phyloP scores from a whole-genome alignment of 2,113 vertebrate species.

The Oryzias javanicus region DNA sequence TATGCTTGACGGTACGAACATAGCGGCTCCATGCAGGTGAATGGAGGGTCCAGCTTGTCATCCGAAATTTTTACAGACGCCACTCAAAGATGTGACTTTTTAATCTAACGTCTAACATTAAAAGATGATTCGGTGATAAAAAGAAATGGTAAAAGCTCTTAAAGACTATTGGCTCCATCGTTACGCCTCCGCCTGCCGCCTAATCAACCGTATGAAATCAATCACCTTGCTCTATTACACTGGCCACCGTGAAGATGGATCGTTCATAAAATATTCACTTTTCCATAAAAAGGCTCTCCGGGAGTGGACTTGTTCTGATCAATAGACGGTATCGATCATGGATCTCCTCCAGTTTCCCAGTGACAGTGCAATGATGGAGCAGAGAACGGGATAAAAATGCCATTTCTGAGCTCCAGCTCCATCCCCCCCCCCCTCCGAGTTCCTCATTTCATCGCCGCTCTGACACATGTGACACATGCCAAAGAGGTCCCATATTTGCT shows the following conservation, averaged over 20 bases:
- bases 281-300: slow-evolving; percentile 13
- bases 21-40: no score
- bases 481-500: slow-evolving; percentile 28
- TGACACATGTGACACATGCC: slow-evolving; percentile 35
- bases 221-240: slow-evolving; percentile 1
- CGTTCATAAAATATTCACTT: slow-evolving; percentile 21
- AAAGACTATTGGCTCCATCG: slow-evolving; percentile 15
- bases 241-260: slow-evolving; percentile 20
- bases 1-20: no score
- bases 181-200: slow-evolving; percentile 20
- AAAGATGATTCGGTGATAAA: no score
- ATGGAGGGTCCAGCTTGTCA: no score
- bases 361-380: slow-evolving; percentile 15
- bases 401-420: slow-evolving; percentile 11
- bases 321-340: slow-evolving; percentile 11
- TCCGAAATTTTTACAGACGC: no score
- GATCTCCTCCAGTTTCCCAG: slow-evolving; percentile 18
- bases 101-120: no score
- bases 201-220: slow-evolving; percentile 10
- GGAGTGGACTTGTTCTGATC: slow-evolving; percentile 15
- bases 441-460: slow-evolving; percentile 33
- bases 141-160: slow-evolving; percentile 8
- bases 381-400: slow-evolving; percentile 19
- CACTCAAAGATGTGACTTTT: no score
- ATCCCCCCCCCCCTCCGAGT: neutral